A percentile compares a stretch with the other conserved stretches of the same genome.
These are phyloP conservation scores for Theristicus caerulescens DNA, from an alignment of 2,113 vertebrate genomes.

Conservation along the genomic window DNA sequence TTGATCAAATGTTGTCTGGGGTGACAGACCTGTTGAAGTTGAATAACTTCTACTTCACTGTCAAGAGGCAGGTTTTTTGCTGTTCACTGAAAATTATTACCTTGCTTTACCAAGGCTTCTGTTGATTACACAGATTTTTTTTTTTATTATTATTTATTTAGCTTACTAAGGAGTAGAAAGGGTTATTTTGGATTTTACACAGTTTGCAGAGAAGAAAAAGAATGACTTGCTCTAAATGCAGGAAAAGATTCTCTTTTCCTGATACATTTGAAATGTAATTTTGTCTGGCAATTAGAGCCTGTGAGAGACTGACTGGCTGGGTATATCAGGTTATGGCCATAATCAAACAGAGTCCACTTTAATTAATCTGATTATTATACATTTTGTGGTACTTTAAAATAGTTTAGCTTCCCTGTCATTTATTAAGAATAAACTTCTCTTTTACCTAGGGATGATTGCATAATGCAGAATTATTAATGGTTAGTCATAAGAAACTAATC, in stretches of 20 bases:
- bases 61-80: neutral
- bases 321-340: neutral
- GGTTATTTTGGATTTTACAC: neutral
- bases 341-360: slow-evolving; percentile 9
- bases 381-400: slow-evolving; percentile 21
- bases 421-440: slow-evolving; percentile 44
- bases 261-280: slow-evolving; percentile 18
- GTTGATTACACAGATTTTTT: neutral
- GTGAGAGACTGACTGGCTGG: slow-evolving; percentile 3
- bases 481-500: slow-evolving; percentile 49
- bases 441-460: slow-evolving; percentile 6
- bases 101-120: neutral
- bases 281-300: neutral
- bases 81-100: neutral
- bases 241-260: neutral
- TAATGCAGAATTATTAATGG: slow-evolving; percentile 26
- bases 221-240: neutral
- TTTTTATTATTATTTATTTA: neutral
- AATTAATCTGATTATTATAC: slow-evolving; percentile 47
- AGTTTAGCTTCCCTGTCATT: slow-evolving; percentile 27
- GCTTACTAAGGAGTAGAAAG: neutral
- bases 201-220: neutral
- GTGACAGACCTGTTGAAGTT: neutral
- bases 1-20: neutral
- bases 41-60: neutral